Conservation (phyloP, 2,797 vertebrate species). For the Microctenopoma steveboyesi region DNA sequence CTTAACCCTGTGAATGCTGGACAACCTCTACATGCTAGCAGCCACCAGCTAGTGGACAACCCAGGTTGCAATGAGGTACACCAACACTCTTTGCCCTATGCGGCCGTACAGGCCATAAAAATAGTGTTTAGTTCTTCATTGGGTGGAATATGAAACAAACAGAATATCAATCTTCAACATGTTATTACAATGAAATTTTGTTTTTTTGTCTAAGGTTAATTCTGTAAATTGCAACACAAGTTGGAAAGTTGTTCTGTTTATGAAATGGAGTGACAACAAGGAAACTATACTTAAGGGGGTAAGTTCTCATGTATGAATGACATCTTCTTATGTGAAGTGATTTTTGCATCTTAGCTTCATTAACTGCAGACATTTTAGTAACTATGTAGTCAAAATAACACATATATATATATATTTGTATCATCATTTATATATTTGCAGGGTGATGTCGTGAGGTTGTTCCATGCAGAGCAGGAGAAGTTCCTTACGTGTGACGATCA, state of each 20-base stretch:
- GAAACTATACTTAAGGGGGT: constrained; percentile 97
- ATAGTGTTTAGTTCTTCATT: background rate
- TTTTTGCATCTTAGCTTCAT: background rate
- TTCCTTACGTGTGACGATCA: constrained; percentile 98
- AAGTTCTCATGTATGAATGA: constrained; percentile 29
- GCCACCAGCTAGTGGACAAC: constrained; percentile 96
- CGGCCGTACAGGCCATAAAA: background rate
- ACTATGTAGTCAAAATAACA: background rate
- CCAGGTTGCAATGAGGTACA: constrained; percentile 98
- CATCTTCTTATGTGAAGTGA: background rate
- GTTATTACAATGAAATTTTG: background rate
- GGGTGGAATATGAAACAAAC: background rate
- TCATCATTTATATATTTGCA: constrained; percentile 54
- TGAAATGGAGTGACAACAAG: constrained; percentile 99
- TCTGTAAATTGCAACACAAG: constrained; percentile 98
- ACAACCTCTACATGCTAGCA: constrained; percentile 97
- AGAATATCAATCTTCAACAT: background rate
- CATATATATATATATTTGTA: background rate
- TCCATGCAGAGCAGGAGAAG: constrained; percentile 98
- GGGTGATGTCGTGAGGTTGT: constrained; percentile 96
- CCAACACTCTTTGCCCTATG: background rate
- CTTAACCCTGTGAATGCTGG: constrained; percentile 98
- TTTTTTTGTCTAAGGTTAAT: constrained; percentile 86
- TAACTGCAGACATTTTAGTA: background rate
- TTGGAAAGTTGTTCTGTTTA: constrained; percentile 98